Base-by-base conservation (phyloP, 2,113 vertebrate species). In the Myrmecobius fasciatus region DNA sequence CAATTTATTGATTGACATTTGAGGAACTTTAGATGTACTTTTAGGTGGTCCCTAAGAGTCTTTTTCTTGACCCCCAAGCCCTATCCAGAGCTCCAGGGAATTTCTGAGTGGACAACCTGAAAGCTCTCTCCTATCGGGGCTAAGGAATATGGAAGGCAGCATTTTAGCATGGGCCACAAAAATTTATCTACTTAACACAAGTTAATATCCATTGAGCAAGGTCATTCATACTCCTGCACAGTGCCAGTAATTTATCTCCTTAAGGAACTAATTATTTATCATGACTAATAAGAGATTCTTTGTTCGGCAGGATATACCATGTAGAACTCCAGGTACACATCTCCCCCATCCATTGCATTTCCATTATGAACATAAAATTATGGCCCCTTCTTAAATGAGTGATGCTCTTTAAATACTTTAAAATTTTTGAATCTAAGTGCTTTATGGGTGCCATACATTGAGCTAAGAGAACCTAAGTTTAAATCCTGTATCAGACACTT, bases 111-210 rank as follows among this genome's bases (percentile, higher is more conserved):
- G 20, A 22, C 48, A 92, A 26, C 89, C 48, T 92, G 1, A 91
- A 91, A 22, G 25, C 51, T 95, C 67, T 93, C 91, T 83, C 25
- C 47, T 25, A 8, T 28, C 91, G 46, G 26, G 9, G 95, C 91
- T 92, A 93, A 94, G 94, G 36, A 83, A 52, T 92, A 94, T 51
- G 47, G 10, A 75, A 94, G 43, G 2, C 52, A 4, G 25, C 47
- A 88, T 92, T 92, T 54, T n/a, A 60, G 93, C 56, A 25, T 92
- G 47, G 67, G 46, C 92, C 95, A 94, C 25, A 83, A 83, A 97
- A 90, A 94, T 91, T 10, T 96, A 96, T 88, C 91, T 26, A 88
- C 43, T 98, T 97, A 95, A 22, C 88, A 96, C 10, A 17, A 95
- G 54, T 89, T 96, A 88, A 93, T 0, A 0, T 67, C 88, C 96